Conservation (phyloP, 2,113 vertebrate genomes). For the Gobiocypris rarus region DNA sequence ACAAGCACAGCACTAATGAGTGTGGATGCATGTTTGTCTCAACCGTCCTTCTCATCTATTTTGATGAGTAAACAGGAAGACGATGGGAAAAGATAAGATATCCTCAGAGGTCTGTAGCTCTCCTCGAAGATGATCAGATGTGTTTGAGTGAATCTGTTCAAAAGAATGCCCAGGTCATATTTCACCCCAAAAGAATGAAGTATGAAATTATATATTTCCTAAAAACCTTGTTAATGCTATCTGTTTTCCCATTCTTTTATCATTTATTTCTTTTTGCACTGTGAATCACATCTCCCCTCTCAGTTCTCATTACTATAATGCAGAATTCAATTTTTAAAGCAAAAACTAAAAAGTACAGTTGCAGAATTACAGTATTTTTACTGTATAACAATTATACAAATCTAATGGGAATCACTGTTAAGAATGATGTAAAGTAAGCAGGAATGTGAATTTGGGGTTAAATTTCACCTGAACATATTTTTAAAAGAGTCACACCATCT, state of each 20-base stretch:
- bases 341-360: not conserved
- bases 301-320: not conserved
- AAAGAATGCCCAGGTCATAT: not conserved
- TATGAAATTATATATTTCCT: not conserved
- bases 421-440: not conserved
- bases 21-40: slow-evolving; percentile 8
- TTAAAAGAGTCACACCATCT: not conserved
- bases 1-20: slow-evolving; percentile 10
- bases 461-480: not conserved
- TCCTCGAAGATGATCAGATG: not conserved
- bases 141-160: not conserved
- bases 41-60: not conserved
- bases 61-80: slow-evolving; percentile 7
- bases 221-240: not conserved
- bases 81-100: not conserved
- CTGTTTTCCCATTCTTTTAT: not conserved
- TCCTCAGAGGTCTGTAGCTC: not conserved
- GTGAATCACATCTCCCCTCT: not conserved
- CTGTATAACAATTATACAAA: not conserved
- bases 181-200: not conserved
- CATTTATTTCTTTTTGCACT: not conserved
- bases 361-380: not conserved
- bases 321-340: not conserved
- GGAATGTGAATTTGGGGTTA: not conserved
- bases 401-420: not conserved